Conservation (phyloP, 2,888 invertebrate species). For the Craniophora ligustri region DNA sequence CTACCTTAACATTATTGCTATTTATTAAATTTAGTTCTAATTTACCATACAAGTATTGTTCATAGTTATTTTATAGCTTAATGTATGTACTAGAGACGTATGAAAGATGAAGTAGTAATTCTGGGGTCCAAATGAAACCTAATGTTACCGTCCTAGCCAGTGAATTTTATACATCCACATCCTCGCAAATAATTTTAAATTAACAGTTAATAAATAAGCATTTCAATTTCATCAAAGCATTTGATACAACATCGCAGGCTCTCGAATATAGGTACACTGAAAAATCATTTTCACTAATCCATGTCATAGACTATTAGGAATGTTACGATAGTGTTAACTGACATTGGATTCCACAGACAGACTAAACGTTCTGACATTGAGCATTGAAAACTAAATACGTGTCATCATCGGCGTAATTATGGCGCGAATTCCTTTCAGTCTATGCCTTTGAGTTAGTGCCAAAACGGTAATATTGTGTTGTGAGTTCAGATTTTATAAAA, state of each 20-base stretch:
- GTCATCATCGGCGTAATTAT: neutral
- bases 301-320: conserved; percentile 60
- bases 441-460: conserved; percentile 71
- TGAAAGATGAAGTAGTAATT: conserved; percentile 63
- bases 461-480: conserved; percentile 74
- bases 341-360: neutral
- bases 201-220: conserved; percentile 46
- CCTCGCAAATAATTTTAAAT: conserved; percentile 46
- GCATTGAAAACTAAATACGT: conserved; percentile 5
- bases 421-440: conserved; percentile 54
- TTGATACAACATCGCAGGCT: conserved; percentile 52
- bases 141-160: conserved; percentile 82
- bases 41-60: conserved; percentile 85
- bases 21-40: conserved; percentile 65
- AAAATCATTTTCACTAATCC: conserved; percentile 48
- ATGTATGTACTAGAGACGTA: conserved; percentile 68
- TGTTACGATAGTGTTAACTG: neutral
- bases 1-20: conserved; percentile 58
- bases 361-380: conserved; percentile 23
- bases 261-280: conserved; percentile 55
- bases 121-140: conserved; percentile 67
- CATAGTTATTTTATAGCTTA: conserved; percentile 73
- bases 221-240: conserved; percentile 59
- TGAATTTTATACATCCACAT: conserved; percentile 63
- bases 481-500: conserved; percentile 66